phyloP scores from a whole-genome alignment of 2,797 vertebrate species.

The Chlorospingus flavigularis region DNA sequence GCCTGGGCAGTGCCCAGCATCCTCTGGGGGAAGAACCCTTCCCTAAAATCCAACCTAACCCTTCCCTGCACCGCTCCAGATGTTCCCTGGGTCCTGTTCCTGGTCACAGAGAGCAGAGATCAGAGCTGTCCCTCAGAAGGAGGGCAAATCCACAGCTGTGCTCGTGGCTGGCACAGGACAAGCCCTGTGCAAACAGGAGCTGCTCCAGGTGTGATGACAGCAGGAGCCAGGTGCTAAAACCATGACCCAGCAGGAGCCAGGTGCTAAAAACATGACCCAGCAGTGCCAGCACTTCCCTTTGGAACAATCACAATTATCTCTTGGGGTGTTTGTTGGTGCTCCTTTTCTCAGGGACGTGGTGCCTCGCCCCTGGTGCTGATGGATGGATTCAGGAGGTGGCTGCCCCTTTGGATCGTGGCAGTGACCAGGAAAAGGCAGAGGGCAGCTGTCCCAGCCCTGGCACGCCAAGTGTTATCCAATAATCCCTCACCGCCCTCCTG shows the following conservation, averaged over 20 bases:
- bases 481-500: not conserved
- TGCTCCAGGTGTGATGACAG: not conserved
- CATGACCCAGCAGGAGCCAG: no score
- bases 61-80: not conserved
- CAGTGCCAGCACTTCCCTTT: not conserved
- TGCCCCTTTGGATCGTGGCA: not conserved
- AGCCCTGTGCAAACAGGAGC: not conserved
- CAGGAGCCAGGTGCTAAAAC: not conserved
- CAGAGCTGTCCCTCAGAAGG: fast-evolving
- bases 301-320: not conserved
- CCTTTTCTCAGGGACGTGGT: not conserved
- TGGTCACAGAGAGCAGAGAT: not conserved
- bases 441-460: not conserved
- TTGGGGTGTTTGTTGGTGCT: not conserved
- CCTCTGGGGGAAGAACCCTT: not conserved
- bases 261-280: not conserved
- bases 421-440: not conserved
- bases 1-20: fast-evolving
- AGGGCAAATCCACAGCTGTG: not conserved
- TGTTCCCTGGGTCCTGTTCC: not conserved
- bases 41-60: not conserved
- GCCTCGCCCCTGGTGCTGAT: not conserved
- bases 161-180: not conserved
- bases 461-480: not conserved
- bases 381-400: not conserved